Conservation (phyloP, 2,113 vertebrate genomes). For the Rostratula benghalensis region DNA sequence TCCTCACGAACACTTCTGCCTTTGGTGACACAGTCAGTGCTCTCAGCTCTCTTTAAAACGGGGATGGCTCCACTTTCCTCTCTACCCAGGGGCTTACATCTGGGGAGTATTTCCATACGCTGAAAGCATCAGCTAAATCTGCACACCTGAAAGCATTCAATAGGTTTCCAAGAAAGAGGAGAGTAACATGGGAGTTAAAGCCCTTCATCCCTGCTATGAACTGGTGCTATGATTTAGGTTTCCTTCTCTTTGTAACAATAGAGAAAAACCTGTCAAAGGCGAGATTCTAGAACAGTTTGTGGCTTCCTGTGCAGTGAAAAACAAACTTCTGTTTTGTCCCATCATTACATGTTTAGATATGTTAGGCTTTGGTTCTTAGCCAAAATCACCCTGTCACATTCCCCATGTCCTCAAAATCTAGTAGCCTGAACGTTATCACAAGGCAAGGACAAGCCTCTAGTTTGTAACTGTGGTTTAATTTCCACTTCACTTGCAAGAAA, state of each 20-base stretch:
- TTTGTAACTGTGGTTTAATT: neutral
- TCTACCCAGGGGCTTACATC: neutral
- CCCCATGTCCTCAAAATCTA: neutral
- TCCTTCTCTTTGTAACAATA: neutral
- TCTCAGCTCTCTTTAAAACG: neutral
- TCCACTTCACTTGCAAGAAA: neutral
- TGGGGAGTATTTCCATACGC: neutral
- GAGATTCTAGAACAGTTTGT: neutral
- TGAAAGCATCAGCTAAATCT: neutral
- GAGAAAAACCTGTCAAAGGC: neutral
- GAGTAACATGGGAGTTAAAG: neutral
- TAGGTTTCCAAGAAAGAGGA: neutral
- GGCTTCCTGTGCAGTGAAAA: neutral
- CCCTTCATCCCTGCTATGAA: neutral
- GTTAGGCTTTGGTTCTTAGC: neutral
- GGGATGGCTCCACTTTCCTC: neutral
- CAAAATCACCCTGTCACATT: neutral
- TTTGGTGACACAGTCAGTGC: neutral
- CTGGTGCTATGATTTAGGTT: neutral
- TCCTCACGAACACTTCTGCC: neutral
- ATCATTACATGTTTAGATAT: neutral
- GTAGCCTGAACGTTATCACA: neutral
- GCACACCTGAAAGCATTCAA: neutral
- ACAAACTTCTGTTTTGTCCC: neutral
- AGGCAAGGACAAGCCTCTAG: neutral